Evolutionary conservation across 2,888 invertebrate species (phyloP).

Genomic region (Galerucella calmariensis): DNA sequence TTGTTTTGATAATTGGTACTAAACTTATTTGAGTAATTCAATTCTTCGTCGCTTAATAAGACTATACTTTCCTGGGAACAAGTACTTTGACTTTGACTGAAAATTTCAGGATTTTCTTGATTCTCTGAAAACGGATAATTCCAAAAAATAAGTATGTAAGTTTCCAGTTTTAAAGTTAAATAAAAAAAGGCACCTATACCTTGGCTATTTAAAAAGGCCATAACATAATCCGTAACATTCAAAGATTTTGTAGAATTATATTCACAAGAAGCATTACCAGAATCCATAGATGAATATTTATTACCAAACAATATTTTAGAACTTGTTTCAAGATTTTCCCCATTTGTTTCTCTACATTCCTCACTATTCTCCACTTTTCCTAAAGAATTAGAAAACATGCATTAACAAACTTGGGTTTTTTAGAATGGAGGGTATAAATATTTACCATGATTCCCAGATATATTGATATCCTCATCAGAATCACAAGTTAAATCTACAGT

Average conservation of each 20-base stretch:
- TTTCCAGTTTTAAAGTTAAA: no score
- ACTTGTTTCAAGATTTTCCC: conserved; percentile 8
- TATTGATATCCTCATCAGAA: conserved; percentile 29
- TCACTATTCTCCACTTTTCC: background rate
- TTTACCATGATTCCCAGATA: conserved; percentile 5
- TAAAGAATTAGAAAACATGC: background rate
- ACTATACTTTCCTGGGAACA: conserved; percentile 53
- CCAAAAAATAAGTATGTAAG: background rate
- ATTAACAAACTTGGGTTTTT: no score
- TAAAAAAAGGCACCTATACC: conserved; percentile 14
- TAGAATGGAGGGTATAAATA: background rate
- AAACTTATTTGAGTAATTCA: conserved; percentile 70
- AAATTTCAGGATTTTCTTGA: conserved; percentile 34
- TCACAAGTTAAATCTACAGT: conserved; percentile 33
- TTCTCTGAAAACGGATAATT: background rate
- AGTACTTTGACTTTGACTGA: conserved; percentile 39
- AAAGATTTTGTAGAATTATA: conserved; percentile 43
- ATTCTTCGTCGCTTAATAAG: conserved; percentile 71
- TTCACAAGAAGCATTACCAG: conserved; percentile 23
- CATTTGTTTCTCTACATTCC: background rate
- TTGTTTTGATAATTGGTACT: conserved; percentile 52
- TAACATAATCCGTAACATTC: conserved; percentile 53
- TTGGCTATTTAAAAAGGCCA: conserved; percentile 42
- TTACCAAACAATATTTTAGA: background rate
- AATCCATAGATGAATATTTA: conserved; percentile 19